Conservation (phyloP, 1,140 invertebrate species). For the Euschistus heros region DNA sequence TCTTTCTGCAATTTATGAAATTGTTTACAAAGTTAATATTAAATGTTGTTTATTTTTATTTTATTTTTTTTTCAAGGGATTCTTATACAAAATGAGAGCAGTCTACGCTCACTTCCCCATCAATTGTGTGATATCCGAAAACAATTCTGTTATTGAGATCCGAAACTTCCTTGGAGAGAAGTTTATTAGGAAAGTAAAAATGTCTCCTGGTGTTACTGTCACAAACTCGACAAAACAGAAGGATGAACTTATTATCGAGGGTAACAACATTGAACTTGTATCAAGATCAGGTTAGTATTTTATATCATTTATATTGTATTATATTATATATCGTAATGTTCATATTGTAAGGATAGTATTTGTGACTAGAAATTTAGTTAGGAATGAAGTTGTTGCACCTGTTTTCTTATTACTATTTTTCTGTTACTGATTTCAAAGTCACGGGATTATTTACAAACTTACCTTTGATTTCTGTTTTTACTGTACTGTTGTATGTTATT, state of each 20-base stretch:
- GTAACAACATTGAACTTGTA: conserved; percentile 95
- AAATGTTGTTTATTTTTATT: background rate
- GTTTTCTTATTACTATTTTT: too few species aligned
- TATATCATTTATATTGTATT: too few species aligned
- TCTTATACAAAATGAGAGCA: conserved; percentile 98
- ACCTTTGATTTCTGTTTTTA: too few species aligned
- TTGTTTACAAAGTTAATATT: too few species aligned
- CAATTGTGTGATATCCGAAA: conserved; percentile 93
- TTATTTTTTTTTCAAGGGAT: conserved; percentile 55
- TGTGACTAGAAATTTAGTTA: too few species aligned
- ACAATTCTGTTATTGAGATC: conserved; percentile 85
- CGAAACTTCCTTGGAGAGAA: conserved; percentile 99
- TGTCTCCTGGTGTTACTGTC: conserved; percentile 91
- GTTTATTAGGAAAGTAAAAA: conserved; percentile 86
- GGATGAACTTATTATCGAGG: conserved; percentile 94
- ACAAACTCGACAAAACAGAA: conserved; percentile 88
- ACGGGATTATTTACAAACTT: too few species aligned
- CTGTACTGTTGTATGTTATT: too few species aligned
- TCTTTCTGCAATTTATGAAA: too few species aligned
- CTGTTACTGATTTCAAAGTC: too few species aligned
- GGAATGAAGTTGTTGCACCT: too few species aligned
- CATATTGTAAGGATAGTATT: too few species aligned
- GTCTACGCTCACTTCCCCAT: conserved; percentile 99
- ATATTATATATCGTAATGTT: too few species aligned
- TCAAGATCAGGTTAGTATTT: conserved; percentile 71